Evolutionary conservation across 2,797 vertebrate species (phyloP).

Genomic region (Poecilia velifera): DNA sequence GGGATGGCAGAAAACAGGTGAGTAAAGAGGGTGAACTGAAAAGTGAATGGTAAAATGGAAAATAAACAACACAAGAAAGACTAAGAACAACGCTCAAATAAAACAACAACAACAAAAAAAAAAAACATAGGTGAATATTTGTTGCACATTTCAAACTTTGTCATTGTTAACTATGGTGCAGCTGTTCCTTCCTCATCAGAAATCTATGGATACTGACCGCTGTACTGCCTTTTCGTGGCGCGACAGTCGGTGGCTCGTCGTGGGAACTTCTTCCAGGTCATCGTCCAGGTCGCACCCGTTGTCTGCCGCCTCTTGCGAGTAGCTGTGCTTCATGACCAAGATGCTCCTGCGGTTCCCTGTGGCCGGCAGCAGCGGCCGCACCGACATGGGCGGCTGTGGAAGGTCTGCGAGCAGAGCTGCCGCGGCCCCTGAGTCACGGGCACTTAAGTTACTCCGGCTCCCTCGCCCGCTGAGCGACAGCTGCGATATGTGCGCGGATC

Average conservation of each 20-base stretch:
- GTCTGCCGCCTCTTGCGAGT: conserved; percentile 93
- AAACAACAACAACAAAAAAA: conserved; percentile 26
- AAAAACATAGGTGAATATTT: conserved; percentile 54
- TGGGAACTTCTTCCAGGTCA: conserved; percentile 97
- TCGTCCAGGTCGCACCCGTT: conserved; percentile 91
- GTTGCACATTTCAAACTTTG: conserved; percentile 63
- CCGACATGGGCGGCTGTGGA: conserved; percentile 85
- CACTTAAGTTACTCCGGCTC: conserved; percentile 90
- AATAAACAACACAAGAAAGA: conserved; percentile 45
- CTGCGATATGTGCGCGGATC: conserved; percentile 76
- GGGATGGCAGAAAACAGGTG: conserved; percentile 48
- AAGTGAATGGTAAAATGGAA: conserved; percentile 57
- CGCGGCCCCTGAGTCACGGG: conserved; percentile 85
- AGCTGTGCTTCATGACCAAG: conserved; percentile 99
- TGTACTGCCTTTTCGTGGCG: conserved; percentile 98
- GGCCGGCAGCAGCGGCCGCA: conserved; percentile 87
- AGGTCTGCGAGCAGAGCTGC: conserved; percentile 90
- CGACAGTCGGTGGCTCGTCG: conserved; percentile 97
- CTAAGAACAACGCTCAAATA: conserved; percentile 56
- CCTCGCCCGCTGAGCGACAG: conserved; percentile 72
- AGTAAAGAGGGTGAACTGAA: conserved; percentile 60
- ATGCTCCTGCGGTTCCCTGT: conserved; percentile 92
- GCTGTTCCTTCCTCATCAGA: conserved; percentile 86
- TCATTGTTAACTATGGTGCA: conserved; percentile 46
- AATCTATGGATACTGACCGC: conserved; percentile 98